phyloP scores from a whole-genome alignment of 2,113 vertebrate genomes.

The Strix aluco region DNA sequence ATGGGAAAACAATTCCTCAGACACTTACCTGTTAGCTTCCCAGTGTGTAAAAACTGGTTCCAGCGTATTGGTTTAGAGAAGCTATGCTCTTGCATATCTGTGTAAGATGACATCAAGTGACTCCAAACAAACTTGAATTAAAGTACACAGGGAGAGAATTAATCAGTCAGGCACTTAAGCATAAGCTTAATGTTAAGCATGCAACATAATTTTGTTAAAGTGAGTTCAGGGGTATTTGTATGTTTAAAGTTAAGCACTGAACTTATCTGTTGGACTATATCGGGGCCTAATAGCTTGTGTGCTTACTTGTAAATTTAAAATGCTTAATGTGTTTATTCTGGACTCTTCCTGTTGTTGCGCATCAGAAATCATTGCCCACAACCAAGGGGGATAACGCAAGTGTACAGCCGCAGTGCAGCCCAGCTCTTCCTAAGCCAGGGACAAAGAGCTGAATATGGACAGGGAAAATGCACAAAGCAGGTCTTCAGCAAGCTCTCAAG shows the following conservation, averaged over 20 bases:
- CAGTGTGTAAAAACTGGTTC: not conserved
- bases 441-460: not conserved
- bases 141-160: not conserved
- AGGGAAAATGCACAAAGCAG: not conserved
- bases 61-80: not conserved
- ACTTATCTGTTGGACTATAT: not conserved
- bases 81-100: not conserved
- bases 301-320: not conserved
- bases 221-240: not conserved
- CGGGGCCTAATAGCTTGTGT: not conserved
- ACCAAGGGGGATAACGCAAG: not conserved
- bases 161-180: not conserved
- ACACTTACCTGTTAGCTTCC: not conserved
- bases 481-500: not conserved
- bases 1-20: not conserved
- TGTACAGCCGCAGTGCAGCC: not conserved
- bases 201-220: not conserved
- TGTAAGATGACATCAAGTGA: not conserved
- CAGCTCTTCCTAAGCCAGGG: not conserved
- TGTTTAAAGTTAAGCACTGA: constrained; percentile 16
- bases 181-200: not conserved
- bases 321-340: not conserved
- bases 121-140: not conserved
- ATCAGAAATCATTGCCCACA: not conserved
- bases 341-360: not conserved